Base-by-base conservation (phyloP, 2,113 vertebrate species). In the Ariopsis seemanni region DNA sequence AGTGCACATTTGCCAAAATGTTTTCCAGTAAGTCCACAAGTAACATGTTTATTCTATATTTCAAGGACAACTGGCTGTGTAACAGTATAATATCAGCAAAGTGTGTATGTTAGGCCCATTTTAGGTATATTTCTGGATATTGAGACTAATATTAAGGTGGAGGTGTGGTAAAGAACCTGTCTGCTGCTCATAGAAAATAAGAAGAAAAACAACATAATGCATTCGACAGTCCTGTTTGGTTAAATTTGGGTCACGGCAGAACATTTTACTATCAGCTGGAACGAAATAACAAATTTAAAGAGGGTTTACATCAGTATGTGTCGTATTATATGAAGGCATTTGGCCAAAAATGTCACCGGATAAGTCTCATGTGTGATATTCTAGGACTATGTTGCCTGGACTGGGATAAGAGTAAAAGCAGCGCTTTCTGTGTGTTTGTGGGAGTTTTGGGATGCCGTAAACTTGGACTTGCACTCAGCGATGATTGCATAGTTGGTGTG, bases 401-500 rank as follows among this genome's bases (percentile, higher is more conserved):
- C 67, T 88, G 60, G 75, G 74, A 86, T 69, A 69, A 85, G 79
- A 71, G 52, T 65, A 62, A 86, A 71, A 30, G 42, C 53, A 71
- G 69, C 88, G 85, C 85, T 80, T 81, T 89, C 82, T 84, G 57
- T 84, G 75, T 88, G 79, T 88, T 84, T 88, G 88, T 88, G 85
- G 87, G 84, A 88, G 86, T 88, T 90, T 86, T 88, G 89, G 65
- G 87, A 88, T 88, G 89, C 89, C 84, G 82, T 90, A 85, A 88
- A 87, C 77, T 90, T 88, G 85, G 82, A 82, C 85, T 84, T 63
- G 7, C 52, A 67, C 89, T 85, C 79, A 62, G 84, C 34, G 60
- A 89, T 82, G 88, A 89, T 90, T 90, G 78, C 90, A 90, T 87
- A 89, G 88, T 87, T 83, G 85, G 72, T 90, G 88, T 80, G 89